Evolutionary conservation across 1,140 invertebrate genomes (phyloP), one percentile per base, ranked within the genome.

Genomic region (Centruroides sculpturatus): DNA sequence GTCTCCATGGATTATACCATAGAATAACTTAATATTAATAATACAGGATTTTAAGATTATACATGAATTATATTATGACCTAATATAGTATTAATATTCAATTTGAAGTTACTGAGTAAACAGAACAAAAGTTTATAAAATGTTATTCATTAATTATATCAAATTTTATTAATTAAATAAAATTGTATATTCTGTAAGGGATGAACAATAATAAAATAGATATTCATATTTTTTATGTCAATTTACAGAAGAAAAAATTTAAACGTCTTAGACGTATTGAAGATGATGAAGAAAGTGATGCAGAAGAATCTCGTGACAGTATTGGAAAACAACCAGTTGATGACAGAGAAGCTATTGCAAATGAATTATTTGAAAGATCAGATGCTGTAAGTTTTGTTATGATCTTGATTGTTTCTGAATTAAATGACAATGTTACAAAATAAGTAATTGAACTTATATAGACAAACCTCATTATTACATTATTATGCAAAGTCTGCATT

Each of bases 271-370:
- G 83, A 64, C 79, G 86, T 57, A 82, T 92, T 68, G 84, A 88
- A 73, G 88, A 90, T 78, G 89, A 92, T 70, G 84, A 89, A 73
- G 87, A 89, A 77, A 89, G 92, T 70, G 85, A 84, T 68, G 87
- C 88, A 11, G 66, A 68, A 12, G 70, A 61, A 35, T 59, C 46
- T 57, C 61, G 59, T 41, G 59, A 66, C 12, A 35, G 56, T 35
- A 47, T 60, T 51, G 56, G 54, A 53, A 46, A 63, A 48, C 50
- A 60, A 48, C 41, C 36, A n/a, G 86, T 87, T 61, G 62, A 69
- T 62, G 60, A 70, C 59, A 76, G 86, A 64, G 87, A 93, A 69
- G 85, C 85, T 10, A 92, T 93, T 69, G 90, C 89, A 0, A 89
- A 89, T 73, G 86, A 92, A 70, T 75, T 94, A 11, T 94, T 94